phyloP scores from a whole-genome alignment of 2,113 vertebrate species.

The Capreolus pygargus region DNA sequence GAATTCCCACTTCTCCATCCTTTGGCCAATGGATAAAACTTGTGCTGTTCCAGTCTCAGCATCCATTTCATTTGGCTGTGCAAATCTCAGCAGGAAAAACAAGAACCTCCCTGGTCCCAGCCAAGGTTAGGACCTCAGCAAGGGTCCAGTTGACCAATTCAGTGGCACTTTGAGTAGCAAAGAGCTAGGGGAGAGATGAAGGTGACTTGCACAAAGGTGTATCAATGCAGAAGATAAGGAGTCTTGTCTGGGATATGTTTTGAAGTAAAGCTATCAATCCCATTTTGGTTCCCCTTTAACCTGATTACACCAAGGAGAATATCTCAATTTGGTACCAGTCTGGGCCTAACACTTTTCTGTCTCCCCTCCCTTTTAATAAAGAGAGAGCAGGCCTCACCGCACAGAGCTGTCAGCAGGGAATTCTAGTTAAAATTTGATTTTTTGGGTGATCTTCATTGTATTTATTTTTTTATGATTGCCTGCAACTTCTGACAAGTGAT shows the following conservation, averaged over 20 bases:
- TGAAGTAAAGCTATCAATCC: not conserved
- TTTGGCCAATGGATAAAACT: not conserved
- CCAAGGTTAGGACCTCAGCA: not conserved
- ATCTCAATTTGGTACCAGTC: not conserved
- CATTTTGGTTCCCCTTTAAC: not conserved
- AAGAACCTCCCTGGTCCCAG: not conserved
- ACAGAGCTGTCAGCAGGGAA: not conserved
- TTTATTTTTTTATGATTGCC: not conserved
- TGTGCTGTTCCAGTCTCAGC: not conserved
- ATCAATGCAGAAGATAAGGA: not conserved
- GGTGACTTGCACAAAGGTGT: not conserved
- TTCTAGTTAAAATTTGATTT: not conserved
- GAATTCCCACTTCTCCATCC: not conserved
- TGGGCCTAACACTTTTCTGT: not conserved
- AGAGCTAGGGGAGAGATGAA: not conserved
- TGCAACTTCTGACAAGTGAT: not conserved
- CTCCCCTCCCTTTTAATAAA: not conserved
- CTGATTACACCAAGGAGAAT: not conserved
- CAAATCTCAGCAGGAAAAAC: not conserved
- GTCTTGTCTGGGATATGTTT: not conserved
- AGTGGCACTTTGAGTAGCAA: not conserved
- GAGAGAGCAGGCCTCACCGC: not conserved
- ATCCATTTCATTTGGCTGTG: not conserved
- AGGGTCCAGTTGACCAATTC: not conserved
- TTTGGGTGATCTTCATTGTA: not conserved